These are phyloP conservation scores for Tetanocera ferruginea DNA, from an alignment of 2,888 invertebrate genomes.

Conservation along the genomic window DNA sequence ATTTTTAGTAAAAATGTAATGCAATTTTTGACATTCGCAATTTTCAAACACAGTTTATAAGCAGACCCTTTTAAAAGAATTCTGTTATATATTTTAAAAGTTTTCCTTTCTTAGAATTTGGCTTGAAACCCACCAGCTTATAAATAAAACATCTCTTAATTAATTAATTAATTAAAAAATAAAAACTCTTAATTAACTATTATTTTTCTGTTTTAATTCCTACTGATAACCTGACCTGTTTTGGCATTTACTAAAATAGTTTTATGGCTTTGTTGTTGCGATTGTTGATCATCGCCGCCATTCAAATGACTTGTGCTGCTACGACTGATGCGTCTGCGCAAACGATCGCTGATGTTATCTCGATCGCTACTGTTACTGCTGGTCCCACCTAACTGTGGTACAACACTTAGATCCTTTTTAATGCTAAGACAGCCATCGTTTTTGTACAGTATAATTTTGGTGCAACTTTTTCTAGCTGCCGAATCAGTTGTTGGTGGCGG, in stretches of 20 bases:
- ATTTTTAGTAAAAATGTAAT: too few species aligned
- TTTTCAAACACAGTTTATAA: too few species aligned
- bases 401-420: conserved; percentile 50
- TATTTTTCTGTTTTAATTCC: conserved; percentile 57
- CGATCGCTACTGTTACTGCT: conserved; percentile 32
- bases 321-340: conserved; percentile 63
- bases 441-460: conserved; percentile 63
- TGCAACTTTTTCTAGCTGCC: conserved; percentile 52
- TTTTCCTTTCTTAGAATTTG: background rate
- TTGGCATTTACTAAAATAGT: conserved; percentile 69
- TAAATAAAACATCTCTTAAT: background rate
- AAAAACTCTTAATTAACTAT: conserved; percentile 10
- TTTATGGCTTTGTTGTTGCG: conserved; percentile 59
- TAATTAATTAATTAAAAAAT: too few species aligned
- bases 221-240: conserved; percentile 68
- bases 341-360: conserved; percentile 64
- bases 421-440: conserved; percentile 62
- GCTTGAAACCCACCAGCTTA: background rate
- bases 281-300: conserved; percentile 42
- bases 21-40: too few species aligned
- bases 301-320: conserved; percentile 49
- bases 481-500: background rate
- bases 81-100: too few species aligned
- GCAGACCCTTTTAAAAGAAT: too few species aligned
- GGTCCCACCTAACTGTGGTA: background rate